Conservation (phyloP, 2,113 vertebrate species). For the Nipponia nippon region DNA sequence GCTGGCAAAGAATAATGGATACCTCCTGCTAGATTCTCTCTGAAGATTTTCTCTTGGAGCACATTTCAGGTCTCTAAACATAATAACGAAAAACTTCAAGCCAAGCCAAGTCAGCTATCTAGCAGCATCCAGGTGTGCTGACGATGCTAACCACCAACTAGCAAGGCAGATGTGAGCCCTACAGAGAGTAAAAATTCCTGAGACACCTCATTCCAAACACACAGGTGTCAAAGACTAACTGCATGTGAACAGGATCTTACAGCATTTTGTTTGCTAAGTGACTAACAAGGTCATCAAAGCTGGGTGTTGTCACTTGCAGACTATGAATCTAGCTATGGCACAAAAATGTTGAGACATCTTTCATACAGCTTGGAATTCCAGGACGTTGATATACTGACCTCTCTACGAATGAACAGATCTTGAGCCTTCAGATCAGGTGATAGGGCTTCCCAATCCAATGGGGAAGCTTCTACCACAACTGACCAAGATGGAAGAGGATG, state of each 20-base stretch:
- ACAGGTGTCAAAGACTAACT: neutral
- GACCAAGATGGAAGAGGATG: conserved; percentile 9
- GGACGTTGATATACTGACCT: neutral
- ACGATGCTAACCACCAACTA: neutral
- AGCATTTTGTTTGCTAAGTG: neutral
- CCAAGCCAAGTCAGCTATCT: neutral
- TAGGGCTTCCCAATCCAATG: neutral
- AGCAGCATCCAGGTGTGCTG: neutral
- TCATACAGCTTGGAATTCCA: neutral
- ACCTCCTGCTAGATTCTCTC: neutral
- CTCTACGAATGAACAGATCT: neutral
- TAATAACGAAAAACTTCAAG: neutral
- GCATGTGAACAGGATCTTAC: neutral
- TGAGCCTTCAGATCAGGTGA: neutral
- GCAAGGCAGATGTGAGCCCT: neutral
- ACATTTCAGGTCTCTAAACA: neutral
- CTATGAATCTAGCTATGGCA: neutral
- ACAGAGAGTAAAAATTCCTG: neutral
- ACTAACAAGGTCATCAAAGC: too few relatives aligned
- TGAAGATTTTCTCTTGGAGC: neutral
- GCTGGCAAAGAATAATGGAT: neutral
- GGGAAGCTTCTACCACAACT: neutral
- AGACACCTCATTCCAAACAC: neutral
- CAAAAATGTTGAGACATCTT: neutral
- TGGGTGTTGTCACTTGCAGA: neutral